phyloP scores from a whole-genome alignment of 2,797 vertebrate species.

The Balearica regulorum region DNA sequence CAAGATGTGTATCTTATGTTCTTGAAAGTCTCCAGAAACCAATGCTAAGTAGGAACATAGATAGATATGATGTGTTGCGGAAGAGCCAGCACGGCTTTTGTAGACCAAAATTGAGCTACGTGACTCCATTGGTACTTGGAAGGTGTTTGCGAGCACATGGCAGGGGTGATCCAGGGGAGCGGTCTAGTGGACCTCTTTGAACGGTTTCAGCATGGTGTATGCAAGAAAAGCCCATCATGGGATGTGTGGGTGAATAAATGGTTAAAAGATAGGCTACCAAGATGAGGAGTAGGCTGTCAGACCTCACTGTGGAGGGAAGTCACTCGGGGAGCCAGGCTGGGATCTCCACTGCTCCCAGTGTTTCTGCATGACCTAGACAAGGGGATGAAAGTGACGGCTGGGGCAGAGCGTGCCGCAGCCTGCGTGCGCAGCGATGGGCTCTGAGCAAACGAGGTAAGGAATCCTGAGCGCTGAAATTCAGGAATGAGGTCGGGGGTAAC shows the following conservation, averaged over 20 bases:
- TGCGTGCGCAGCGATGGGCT: accelerated
- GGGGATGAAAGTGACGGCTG: neutral
- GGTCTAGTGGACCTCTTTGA: neutral
- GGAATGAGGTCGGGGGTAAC: neutral
- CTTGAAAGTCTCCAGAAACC: neutral
- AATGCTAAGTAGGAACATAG: neutral
- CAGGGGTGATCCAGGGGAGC: neutral
- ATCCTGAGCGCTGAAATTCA: neutral
- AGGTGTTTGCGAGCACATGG: neutral
- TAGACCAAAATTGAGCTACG: neutral
- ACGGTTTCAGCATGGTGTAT: neutral
- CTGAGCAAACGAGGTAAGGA: neutral
- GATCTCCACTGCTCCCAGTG: neutral
- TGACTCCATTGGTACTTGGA: neutral
- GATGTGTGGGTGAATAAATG: neutral
- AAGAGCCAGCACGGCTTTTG: neutral
- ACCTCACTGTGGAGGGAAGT: neutral
- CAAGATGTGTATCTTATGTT: accelerated
- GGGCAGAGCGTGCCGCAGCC: accelerated
- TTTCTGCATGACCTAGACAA: neutral
- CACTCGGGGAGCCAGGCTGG: neutral
- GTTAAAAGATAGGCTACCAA: neutral
- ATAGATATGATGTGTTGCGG: neutral
- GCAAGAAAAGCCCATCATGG: neutral
- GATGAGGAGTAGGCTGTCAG: neutral